Percentiles rank a stretch among this genome's conserved stretches.
These are phyloP conservation scores for Agrypnus murinus DNA, from an alignment of 2,888 invertebrate genomes.

Conservation along the genomic window DNA sequence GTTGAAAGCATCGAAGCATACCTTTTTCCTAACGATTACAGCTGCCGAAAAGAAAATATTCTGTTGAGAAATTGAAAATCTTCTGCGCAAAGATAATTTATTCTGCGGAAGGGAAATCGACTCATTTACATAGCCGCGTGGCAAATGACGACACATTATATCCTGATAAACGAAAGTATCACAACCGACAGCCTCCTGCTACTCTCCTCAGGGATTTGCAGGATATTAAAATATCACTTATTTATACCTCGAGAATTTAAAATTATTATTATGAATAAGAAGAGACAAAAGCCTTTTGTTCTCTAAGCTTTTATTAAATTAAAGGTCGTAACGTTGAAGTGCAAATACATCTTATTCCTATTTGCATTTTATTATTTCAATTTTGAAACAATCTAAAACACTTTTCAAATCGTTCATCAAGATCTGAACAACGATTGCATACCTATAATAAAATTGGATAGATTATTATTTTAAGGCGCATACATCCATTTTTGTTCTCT, in stretches of 20 bases:
- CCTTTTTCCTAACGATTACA: slow-evolving; percentile 35
- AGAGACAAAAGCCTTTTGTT: slow-evolving; percentile 17
- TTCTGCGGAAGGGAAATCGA: slow-evolving; percentile 60
- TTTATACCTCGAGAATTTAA: slow-evolving; percentile 45
- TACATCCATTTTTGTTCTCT: too few relatives aligned
- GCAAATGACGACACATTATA: slow-evolving; percentile 63
- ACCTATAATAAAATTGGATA: too few relatives aligned
- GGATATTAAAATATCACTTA: slow-evolving; percentile 53
- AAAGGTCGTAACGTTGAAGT: neutral
- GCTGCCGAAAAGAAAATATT: slow-evolving; percentile 41
- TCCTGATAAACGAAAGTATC: slow-evolving; percentile 60
- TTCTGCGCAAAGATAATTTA: slow-evolving; percentile 56
- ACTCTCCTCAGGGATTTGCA: slow-evolving; percentile 50
- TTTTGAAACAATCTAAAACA: too few relatives aligned
- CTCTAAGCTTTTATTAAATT: slow-evolving; percentile 8
- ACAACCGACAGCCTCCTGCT: slow-evolving; percentile 49
- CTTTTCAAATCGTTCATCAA: too few relatives aligned
- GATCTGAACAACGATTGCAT: too few relatives aligned
- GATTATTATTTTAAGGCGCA: too few relatives aligned
- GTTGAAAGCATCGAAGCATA: slow-evolving; percentile 1
- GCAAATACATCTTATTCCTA: neutral
- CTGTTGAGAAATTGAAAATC: slow-evolving; percentile 56
- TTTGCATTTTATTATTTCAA: neutral
- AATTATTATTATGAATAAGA: slow-evolving; percentile 37
- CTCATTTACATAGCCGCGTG: slow-evolving; percentile 61